Conservation (phyloP, 2,113 vertebrate genomes). For the Candoia aspera region DNA sequence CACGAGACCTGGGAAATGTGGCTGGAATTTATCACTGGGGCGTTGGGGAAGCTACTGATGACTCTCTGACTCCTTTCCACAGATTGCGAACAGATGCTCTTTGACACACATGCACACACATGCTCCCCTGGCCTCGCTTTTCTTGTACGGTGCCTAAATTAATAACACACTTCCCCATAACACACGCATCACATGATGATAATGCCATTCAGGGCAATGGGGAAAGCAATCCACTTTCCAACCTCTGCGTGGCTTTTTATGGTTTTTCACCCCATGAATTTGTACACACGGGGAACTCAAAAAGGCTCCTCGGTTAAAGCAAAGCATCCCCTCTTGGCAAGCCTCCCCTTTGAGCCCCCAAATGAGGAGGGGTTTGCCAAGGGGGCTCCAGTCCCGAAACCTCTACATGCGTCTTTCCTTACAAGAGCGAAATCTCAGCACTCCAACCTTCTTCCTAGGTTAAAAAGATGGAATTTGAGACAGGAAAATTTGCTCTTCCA, state of each 20-base stretch:
- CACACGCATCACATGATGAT: background rate
- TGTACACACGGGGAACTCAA: accelerated
- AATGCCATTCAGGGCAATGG: background rate
- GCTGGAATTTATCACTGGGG: background rate
- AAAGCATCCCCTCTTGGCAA: background rate
- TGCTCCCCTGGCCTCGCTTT: background rate
- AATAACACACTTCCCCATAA: constrained; percentile 5
- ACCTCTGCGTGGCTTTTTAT: background rate
- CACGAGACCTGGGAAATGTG: background rate
- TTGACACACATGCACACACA: background rate
- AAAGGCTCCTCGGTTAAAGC: background rate
- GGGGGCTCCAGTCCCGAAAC: background rate
- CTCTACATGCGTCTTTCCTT: no score
- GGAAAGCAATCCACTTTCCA: background rate
- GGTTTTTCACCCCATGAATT: background rate
- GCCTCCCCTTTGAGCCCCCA: background rate
- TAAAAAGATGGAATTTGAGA: background rate
- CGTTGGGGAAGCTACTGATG: background rate
- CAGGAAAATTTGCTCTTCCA: background rate
- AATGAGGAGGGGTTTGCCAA: background rate
- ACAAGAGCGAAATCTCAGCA: background rate
- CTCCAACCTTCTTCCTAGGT: no score
- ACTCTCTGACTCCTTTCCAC: background rate
- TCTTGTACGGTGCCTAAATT: constrained; percentile 5
- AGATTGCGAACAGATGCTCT: background rate